Base-by-base conservation (phyloP, 2,888 invertebrate species). In the Tenthredo scrophulariae region DNA sequence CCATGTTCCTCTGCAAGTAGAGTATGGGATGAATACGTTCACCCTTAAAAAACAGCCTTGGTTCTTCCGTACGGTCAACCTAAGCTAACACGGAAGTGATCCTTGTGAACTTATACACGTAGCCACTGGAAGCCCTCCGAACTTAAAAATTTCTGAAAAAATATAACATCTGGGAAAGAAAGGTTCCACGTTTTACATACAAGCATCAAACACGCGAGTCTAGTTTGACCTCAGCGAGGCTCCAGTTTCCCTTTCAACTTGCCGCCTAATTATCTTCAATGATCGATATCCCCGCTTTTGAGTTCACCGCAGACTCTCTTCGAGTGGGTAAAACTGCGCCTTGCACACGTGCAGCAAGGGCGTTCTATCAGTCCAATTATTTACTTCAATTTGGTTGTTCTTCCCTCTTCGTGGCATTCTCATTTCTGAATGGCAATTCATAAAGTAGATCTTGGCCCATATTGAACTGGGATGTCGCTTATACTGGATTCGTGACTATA, bases 161-260 rank as follows among this genome's bases (percentile, higher is more conserved):
- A 74, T 7, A 22, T 5, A 2, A 67, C 29, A 5, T 67, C 4
- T 15, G 15, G 67, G 5, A 33, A 6, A 72, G 22, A 9, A 72
- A 29, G n/a, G 5, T 22, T 29, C 75, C 6, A 0, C 29, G 33
- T 77, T 54, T 77, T 77, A 13, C n/a, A 33, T n/a, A 22, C n/a
- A 29, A 33, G 50, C 18, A 29, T 77, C 29, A 54, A 50, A 33
- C 10, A 29, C 40, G 75, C 46, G 9, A 26, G 72, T 43, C 72
- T 43, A 40, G 43, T 74, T 46, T 74, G 72, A 74, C 72, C 72
- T 74, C 54, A 33, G 26, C 75, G 9, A 50, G 29, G 50, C 33
- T 46, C 26, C 37, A n/a, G 75, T 50, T 54, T 50, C 75, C 54
- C 77, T 77, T 77, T 77, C 50, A 77, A 26, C 29, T 54, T 77